A percentile compares a stretch with the other conserved stretches of the same genome.
These are phyloP conservation scores for Heliconius aoede DNA, from an alignment of 2,888 invertebrate genomes.

Conservation along the genomic window DNA sequence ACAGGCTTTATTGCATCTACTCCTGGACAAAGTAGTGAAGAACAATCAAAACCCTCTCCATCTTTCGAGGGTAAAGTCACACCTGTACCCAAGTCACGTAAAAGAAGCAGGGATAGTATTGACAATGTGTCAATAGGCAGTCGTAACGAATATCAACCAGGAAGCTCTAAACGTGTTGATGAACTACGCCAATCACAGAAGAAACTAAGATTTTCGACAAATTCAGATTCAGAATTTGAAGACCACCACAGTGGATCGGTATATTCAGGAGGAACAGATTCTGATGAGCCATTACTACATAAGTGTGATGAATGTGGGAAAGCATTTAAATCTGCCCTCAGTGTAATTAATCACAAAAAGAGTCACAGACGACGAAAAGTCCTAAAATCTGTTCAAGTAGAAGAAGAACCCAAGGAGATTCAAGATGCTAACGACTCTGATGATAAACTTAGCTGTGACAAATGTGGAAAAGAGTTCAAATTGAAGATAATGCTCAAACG, in stretches of 20 bases:
- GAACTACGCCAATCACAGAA: slow-evolving; percentile 66
- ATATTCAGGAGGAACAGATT: slow-evolving; percentile 70
- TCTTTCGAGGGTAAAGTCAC: slow-evolving; percentile 61
- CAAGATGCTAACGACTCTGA: slow-evolving; percentile 62
- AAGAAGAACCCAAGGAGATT: slow-evolving; percentile 31
- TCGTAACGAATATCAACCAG: slow-evolving; percentile 62
- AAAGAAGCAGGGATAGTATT: slow-evolving; percentile 69
- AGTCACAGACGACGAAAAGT: slow-evolving; percentile 54
- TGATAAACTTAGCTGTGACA: slow-evolving; percentile 67
- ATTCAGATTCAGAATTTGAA: slow-evolving; percentile 72
- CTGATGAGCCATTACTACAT: slow-evolving; percentile 67
- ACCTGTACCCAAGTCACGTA: slow-evolving; percentile 60
- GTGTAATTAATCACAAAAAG: slow-evolving; percentile 59
- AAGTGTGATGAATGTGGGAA: slow-evolving; percentile 67
- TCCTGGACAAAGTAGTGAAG: slow-evolving; percentile 77
- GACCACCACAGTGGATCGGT: slow-evolving; percentile 63
- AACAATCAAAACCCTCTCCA: slow-evolving; percentile 66
- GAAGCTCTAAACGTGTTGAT: slow-evolving; percentile 66
- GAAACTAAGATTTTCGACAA: slow-evolving; percentile 56
- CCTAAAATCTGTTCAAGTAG: neutral
- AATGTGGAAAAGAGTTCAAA: slow-evolving; percentile 74
- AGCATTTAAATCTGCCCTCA: slow-evolving; percentile 57
- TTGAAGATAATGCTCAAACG: slow-evolving; percentile 79
- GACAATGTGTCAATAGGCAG: slow-evolving; percentile 66
- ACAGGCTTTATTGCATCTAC: slow-evolving; percentile 71